Conservation (phyloP, 2,113 vertebrate species). For the Callopanchax toddi region DNA sequence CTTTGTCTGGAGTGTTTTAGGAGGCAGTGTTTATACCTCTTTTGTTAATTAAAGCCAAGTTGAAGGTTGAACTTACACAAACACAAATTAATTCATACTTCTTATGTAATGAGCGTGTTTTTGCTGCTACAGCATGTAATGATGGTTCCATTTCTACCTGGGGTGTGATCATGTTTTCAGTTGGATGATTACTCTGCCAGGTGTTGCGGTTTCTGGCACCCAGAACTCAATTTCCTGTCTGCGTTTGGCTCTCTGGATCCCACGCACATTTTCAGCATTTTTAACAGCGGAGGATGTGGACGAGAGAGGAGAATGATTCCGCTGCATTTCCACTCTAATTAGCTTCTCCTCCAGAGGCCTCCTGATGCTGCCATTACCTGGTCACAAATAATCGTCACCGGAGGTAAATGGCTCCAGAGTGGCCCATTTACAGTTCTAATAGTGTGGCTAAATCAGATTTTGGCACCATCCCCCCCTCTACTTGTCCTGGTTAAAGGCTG, state of each 20-base stretch:
- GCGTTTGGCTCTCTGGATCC: constrained; percentile 27
- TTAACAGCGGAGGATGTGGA: constrained; percentile 27
- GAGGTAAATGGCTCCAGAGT: constrained; percentile 1
- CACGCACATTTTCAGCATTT: constrained; percentile 39
- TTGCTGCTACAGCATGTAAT: too few species aligned
- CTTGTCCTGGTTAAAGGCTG: neutral
- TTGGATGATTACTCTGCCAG: constrained; percentile 48
- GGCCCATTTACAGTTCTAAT: constrained; percentile 1
- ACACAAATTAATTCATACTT: neutral
- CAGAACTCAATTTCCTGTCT: constrained; percentile 42
- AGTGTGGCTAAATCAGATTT: neutral
- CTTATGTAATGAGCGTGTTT: too few species aligned
- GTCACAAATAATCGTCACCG: neutral
- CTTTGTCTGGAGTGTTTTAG: constrained; percentile 56
- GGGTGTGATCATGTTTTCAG: constrained; percentile 14
- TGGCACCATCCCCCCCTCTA: neutral
- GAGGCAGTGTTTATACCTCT: constrained; percentile 38
- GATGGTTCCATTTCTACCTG: constrained; percentile 1
- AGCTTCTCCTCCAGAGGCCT: constrained; percentile 4
- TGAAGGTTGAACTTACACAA: constrained; percentile 18
- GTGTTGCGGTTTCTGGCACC: constrained; percentile 41
- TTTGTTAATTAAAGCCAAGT: constrained; percentile 31
- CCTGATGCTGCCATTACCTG: constrained; percentile 6
- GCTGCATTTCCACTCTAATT: neutral
- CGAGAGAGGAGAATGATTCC: neutral